Base-by-base conservation (phyloP, 1,140 invertebrate species). In the Agrilus planipennis region DNA sequence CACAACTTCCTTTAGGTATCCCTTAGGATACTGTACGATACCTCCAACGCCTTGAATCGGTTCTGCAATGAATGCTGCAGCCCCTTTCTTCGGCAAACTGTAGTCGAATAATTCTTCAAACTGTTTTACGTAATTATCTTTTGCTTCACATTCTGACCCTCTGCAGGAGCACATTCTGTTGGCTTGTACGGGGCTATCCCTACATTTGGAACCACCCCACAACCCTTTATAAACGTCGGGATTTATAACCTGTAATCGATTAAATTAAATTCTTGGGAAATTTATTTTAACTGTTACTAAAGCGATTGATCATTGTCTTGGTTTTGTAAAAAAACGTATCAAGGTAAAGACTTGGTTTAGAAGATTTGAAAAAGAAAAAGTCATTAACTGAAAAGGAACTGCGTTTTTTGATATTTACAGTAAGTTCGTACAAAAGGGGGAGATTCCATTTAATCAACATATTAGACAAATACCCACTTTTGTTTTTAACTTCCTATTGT, bases 21-120 rank as follows among this genome's bases (percentile, higher is more conserved):
- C 79, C 55, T 82, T 86, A 0, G 94, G 89, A 61, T 79, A 96
- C 61, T 98, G 93, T 0, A 96, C 83, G 1, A 77, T 69, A 10
- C 92, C 94, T 10, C 89, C 89, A 16, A 92, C 79, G 20, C 93
- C 89, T 67, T 95, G 91, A 51, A 97, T 95, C 3, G 88, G 87
- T 65, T 98, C 94, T 1, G 85, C 88, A 60, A 97, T 84, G 55
- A 97, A 81, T 11, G 75, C 93, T 2, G 89, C 93, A 17, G 92
- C 68, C 53, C 71, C 74, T 7, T 76, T 76, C 39, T 60, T 60
- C 0, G 89, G 81, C 30, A 52, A 47, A 21, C 45, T 36, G 55
- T 81, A 83, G 39, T 72, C 71, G 39, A 96, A 71, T 45, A 70
- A 68, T 58, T 93, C 78, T 45, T 85, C 70, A 12, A 97, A 72